Percentiles rank a stretch among this genome's conserved stretches.
Conservation (phyloP, 53 echinoderm and acorn worm species). For the Echinometra lucunter region DNA sequence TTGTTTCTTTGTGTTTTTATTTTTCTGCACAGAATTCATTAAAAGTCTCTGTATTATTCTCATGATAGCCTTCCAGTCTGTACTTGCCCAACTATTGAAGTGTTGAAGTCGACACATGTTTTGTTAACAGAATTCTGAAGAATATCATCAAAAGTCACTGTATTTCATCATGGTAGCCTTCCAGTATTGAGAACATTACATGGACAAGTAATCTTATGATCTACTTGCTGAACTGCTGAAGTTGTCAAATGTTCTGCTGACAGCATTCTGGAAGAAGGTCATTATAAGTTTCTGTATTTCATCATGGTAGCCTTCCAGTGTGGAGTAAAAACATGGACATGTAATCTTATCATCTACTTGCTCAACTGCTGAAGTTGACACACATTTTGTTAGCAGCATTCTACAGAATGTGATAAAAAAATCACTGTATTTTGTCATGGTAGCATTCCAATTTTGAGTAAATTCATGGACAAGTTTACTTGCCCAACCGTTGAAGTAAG, state of each 20-base stretch:
- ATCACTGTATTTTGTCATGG: slow-evolving; percentile 70
- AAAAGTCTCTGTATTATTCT: slow-evolving; percentile 61
- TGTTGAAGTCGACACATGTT: too few relatives aligned
- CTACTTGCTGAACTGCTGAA: too few relatives aligned
- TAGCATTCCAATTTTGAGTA: slow-evolving; percentile 87
- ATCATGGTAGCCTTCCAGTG: slow-evolving; percentile 86
- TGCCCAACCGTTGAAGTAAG: background rate
- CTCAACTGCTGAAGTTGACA: too few relatives aligned
- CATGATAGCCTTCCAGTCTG: slow-evolving; percentile 83
- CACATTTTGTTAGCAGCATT: too few relatives aligned
- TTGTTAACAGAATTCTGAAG: too few relatives aligned
- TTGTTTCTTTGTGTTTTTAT: too few relatives aligned
- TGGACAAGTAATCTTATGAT: too few relatives aligned
- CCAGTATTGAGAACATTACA: slow-evolving; percentile 79
- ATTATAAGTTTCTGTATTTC: slow-evolving; percentile 48
- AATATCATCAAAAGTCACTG: background rate
- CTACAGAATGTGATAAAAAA: background rate
- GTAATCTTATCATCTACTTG: background rate
- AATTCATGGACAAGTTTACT: background rate
- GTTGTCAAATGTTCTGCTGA: too few relatives aligned
- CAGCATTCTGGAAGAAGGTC: too few relatives aligned
- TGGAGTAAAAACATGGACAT: slow-evolving; percentile 67
- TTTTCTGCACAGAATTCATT: background rate
- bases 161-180: slow-evolving; percentile 83
- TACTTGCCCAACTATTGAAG: background rate